phyloP scores from a whole-genome alignment of 2,888 invertebrate genomes.

The Meta bourneti region DNA sequence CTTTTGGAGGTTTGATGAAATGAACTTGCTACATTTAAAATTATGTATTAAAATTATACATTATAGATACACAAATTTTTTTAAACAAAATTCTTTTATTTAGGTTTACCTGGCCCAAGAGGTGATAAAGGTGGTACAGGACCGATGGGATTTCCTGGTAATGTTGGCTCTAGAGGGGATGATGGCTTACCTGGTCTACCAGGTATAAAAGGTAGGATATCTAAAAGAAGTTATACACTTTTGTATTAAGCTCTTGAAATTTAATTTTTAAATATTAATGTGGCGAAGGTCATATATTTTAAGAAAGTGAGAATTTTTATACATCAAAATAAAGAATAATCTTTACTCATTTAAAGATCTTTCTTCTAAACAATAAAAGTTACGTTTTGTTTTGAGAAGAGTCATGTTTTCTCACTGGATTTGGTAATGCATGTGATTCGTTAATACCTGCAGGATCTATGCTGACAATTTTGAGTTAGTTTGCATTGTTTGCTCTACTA shows the following conservation, averaged over 20 bases:
- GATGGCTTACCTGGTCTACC: slow-evolving; percentile 85
- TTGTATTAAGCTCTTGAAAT: too few species aligned
- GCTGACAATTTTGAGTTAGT: neutral
- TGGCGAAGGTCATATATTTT: too few species aligned
- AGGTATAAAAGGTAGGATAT: slow-evolving; percentile 82
- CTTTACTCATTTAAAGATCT: too few species aligned
- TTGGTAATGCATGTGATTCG: too few species aligned
- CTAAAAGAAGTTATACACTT: too few species aligned
- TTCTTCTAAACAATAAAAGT: too few species aligned
- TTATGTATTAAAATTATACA: neutral
- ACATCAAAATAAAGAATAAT: too few species aligned
- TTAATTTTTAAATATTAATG: too few species aligned
- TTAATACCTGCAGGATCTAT: too few species aligned
- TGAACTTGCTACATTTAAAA: neutral
- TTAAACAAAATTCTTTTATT: slow-evolving; percentile 77
- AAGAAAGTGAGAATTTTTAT: too few species aligned
- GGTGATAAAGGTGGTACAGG: slow-evolving; percentile 77
- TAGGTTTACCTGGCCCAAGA: slow-evolving; percentile 84
- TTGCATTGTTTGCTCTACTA: neutral
- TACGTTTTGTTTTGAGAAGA: too few species aligned
- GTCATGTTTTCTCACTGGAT: too few species aligned
- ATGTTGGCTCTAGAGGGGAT: slow-evolving; percentile 74
- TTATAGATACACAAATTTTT: neutral
- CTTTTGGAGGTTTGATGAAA: neutral
- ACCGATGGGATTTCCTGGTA: slow-evolving; percentile 77